These are phyloP conservation scores for Gryon sp. DNA, from an alignment of 1,140 invertebrate species.

Conservation along the genomic window DNA sequence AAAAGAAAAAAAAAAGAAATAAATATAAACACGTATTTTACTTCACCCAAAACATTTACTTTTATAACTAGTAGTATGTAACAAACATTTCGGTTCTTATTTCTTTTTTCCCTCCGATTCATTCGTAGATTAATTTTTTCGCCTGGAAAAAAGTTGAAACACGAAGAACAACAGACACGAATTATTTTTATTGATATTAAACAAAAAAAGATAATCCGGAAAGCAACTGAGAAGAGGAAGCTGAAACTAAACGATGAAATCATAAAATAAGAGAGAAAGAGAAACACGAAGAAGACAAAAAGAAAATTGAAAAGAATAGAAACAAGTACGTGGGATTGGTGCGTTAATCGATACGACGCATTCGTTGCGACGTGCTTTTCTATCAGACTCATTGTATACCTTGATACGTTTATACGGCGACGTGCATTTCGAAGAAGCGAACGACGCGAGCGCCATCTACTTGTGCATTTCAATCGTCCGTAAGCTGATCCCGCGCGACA, in stretches of 20 bases:
- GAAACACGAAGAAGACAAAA: no score
- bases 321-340: slow-evolving; percentile 70
- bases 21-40: slow-evolving; percentile 64
- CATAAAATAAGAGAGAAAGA: slow-evolving; percentile 33
- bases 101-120: slow-evolving; percentile 29
- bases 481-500: slow-evolving; percentile 66
- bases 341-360: slow-evolving; percentile 34
- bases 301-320: slow-evolving; percentile 66
- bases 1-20: slow-evolving; percentile 21
- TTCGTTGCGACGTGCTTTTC: slow-evolving; percentile 52
- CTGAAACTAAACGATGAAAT: no score
- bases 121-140: slow-evolving; percentile 24
- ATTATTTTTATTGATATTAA: no score
- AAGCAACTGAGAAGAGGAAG: no score
- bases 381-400: slow-evolving; percentile 56
- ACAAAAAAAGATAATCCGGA: no score
- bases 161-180: not conserved
- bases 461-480: slow-evolving; percentile 46
- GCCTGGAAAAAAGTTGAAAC: not conserved
- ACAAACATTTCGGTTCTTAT: slow-evolving; percentile 33
- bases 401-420: slow-evolving; percentile 59
- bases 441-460: slow-evolving; percentile 46
- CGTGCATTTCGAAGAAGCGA: slow-evolving; percentile 42
- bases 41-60: slow-evolving; percentile 76
- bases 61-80: slow-evolving; percentile 70